Percentiles rank a stretch among this genome's conserved stretches.
Conservation (phyloP, 2,888 invertebrate genomes). For the Ernsta delagoae region DNA sequence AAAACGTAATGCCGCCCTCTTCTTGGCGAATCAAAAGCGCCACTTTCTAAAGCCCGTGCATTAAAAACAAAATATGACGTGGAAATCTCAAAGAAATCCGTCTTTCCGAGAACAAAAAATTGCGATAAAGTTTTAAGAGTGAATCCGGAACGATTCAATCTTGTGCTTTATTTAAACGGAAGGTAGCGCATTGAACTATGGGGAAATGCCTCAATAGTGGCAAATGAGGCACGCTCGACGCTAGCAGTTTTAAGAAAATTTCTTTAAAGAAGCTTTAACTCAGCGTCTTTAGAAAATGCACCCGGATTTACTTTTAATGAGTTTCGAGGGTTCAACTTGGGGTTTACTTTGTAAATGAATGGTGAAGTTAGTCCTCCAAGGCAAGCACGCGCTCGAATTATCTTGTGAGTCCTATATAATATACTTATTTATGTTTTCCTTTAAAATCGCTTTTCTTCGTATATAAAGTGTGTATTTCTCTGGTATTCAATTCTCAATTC, state of each 20-base stretch:
- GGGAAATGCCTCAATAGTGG: constrained; percentile 73
- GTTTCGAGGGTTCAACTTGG: constrained; percentile 77
- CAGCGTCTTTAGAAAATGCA: constrained; percentile 81
- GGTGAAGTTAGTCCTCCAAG: constrained; percentile 56
- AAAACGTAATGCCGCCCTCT: constrained; percentile 7
- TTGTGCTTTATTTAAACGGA: constrained; percentile 66
- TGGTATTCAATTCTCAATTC: too few relatives aligned
- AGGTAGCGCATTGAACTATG: constrained; percentile 64
- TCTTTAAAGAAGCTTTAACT: constrained; percentile 76
- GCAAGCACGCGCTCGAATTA: constrained; percentile 47
- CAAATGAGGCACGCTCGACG: constrained; percentile 78
- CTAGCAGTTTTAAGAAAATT: constrained; percentile 77
- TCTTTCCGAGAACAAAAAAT: constrained; percentile 38
- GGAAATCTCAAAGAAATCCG: constrained; percentile 36
- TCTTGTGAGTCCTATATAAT: too few relatives aligned
- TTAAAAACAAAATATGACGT: constrained; percentile 36
- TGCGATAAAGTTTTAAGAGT: constrained; percentile 46
- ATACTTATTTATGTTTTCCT: constrained; percentile 50
- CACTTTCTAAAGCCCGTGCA: constrained; percentile 27
- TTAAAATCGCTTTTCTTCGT: constrained; percentile 13
- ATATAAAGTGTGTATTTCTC: too few relatives aligned
- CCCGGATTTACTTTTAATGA: constrained; percentile 83
- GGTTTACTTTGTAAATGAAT: constrained; percentile 79
- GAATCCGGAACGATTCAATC: constrained; percentile 62
- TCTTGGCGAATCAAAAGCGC: constrained; percentile 22